Evolutionary conservation across 2,888 invertebrate species (phyloP).

Genomic region (Tipula confusa): DNA sequence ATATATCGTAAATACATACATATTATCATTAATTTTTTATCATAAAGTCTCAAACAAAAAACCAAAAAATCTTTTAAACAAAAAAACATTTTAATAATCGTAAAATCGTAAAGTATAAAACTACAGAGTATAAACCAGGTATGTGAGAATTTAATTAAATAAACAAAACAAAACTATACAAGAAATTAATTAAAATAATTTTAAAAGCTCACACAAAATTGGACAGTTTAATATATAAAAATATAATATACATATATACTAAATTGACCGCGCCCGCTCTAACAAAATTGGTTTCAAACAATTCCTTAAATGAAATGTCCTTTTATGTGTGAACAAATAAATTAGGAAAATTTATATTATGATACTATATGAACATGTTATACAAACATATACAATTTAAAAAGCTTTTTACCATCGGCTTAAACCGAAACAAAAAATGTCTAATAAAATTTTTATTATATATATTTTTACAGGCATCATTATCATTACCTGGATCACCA

Average conservation of each 20-base stretch:
- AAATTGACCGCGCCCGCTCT: no score
- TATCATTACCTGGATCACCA: constrained; percentile 95
- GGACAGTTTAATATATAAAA: background rate
- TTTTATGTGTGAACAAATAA: constrained; percentile 28
- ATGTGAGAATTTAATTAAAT: constrained; percentile 30
- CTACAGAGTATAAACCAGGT: constrained; percentile 21
- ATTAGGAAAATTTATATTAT: background rate
- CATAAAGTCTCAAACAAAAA: constrained; percentile 22
- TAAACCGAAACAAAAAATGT: background rate
- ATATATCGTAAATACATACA: background rate
- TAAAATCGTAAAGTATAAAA: background rate
- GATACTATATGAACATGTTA: background rate
- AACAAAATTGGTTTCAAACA: background rate
- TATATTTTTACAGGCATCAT: constrained; percentile 67
- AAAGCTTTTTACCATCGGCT: background rate
- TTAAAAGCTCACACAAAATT: constrained; percentile 21
- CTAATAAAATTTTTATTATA: background rate
- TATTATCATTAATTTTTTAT: no score
- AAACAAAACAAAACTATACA: constrained; percentile 26
- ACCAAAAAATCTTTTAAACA: background rate
- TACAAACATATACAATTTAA: constrained; percentile 1
- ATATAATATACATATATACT: background rate
- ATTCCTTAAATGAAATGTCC: background rate
- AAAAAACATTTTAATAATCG: background rate
- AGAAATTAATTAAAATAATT: background rate